Evolutionary conservation across 2,113 vertebrate species (phyloP).

Genomic region (Gnathonemus longibarbis): DNA sequence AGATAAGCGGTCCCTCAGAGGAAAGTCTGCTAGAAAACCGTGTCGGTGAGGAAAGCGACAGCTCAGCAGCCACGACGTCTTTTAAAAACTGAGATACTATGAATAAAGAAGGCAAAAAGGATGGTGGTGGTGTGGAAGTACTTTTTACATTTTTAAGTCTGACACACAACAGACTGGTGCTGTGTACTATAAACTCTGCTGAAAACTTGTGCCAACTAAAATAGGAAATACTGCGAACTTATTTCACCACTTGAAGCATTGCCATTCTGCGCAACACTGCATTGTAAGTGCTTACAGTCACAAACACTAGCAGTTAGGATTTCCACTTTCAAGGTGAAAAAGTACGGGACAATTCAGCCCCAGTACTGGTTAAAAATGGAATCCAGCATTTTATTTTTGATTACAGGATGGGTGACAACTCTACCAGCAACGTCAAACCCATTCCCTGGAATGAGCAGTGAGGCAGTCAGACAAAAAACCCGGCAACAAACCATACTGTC

Average conservation of each 20-base stretch:
- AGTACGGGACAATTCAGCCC: background rate
- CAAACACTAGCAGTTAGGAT: background rate
- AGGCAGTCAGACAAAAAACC: background rate
- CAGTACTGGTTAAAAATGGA: background rate
- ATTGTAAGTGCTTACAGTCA: background rate
- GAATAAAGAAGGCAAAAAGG: background rate
- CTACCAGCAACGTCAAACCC: background rate
- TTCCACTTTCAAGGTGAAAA: background rate
- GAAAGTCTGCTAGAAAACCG: background rate
- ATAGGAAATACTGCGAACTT: background rate
- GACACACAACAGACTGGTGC: background rate
- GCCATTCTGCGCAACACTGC: background rate
- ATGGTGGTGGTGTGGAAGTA: background rate
- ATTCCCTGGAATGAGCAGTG: background rate
- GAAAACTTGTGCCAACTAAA: background rate
- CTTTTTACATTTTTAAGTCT: background rate
- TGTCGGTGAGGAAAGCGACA: background rate
- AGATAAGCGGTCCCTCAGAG: background rate
- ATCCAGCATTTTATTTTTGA: background rate
- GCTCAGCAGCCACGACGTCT: background rate
- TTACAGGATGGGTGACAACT: background rate
- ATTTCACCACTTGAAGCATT: background rate
- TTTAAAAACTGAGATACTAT: background rate
- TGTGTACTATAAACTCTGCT: background rate
- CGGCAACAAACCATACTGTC: background rate